phyloP scores from a whole-genome alignment of 2,113 vertebrate species.

The Jaculus jaculus region DNA sequence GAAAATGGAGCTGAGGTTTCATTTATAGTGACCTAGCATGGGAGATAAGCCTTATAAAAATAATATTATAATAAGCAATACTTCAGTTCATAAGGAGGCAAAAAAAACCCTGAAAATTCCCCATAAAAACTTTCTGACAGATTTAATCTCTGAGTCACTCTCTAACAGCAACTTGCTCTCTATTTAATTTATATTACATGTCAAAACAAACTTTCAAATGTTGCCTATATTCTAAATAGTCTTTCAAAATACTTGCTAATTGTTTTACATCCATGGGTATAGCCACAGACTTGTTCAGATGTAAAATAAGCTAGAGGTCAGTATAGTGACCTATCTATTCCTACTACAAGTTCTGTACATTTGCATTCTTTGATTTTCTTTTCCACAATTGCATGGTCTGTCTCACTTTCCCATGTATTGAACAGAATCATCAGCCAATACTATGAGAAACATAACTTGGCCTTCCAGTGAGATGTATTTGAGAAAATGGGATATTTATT shows the following conservation, averaged over 20 bases:
- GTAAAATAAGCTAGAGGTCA: conserved; percentile 54
- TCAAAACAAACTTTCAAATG: conserved; percentile 1
- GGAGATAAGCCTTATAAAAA: neutral
- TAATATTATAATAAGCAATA: neutral
- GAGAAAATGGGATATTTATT: neutral
- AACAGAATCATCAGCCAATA: neutral
- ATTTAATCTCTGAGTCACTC: neutral
- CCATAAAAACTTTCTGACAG: neutral
- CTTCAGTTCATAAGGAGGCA: conserved; percentile 31
- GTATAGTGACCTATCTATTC: neutral
- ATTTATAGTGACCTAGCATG: neutral
- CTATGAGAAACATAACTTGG: neutral
- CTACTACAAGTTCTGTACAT: neutral
- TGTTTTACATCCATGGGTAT: conserved; percentile 17
- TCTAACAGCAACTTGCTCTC: neutral
- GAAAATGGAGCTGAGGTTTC: conserved; percentile 25
- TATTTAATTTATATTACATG: neutral
- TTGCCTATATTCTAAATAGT: conserved; percentile 65
- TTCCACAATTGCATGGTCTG: conserved; percentile 22
- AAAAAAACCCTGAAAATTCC: neutral
- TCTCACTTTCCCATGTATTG: conserved; percentile 25
- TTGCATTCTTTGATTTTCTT: conserved; percentile 43
- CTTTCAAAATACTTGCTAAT: conserved; percentile 46
- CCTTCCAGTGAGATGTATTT: neutral
- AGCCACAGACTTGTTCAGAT: conserved; percentile 59